A percentile compares a stretch with the other conserved stretches of the same genome.
phyloP scores from a whole-genome alignment of 1,140 invertebrate species.

The Sminthurides bifidus region DNA sequence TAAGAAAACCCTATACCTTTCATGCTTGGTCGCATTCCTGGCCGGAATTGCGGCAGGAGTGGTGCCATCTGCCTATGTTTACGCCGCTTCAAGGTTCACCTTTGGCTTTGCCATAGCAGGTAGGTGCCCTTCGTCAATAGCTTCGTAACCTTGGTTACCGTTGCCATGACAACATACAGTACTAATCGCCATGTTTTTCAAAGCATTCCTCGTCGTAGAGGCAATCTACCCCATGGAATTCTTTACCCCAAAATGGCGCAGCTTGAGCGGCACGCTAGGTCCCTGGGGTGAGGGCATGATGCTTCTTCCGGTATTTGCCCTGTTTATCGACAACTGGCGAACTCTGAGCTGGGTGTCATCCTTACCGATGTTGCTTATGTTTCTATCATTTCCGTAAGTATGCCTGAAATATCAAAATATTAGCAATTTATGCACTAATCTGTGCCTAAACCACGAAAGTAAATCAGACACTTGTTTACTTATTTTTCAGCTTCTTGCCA shows the following conservation, averaged over 20 bases:
- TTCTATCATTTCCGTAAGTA: constrained; percentile 8
- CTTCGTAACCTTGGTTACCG: background rate
- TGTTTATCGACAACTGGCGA: constrained; percentile 4
- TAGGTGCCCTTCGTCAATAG: too few relatives aligned
- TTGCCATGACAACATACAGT: too few relatives aligned
- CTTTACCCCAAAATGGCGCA: constrained; percentile 3
- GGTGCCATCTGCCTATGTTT: background rate
- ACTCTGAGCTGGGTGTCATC: constrained; percentile 4
- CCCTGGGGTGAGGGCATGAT: constrained; percentile 14
- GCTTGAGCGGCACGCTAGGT: constrained; percentile 1
- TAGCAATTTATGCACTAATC: background rate
- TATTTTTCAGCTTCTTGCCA: constrained; percentile 17
- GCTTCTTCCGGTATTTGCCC: background rate
- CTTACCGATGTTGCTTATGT: background rate
- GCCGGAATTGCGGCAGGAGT: too few relatives aligned
- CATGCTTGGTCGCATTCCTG: too few relatives aligned
- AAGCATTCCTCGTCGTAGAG: constrained; percentile 4
- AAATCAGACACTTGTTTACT: background rate
- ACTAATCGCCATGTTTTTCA: background rate
- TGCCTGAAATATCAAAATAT: background rate
- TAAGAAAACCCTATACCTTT: too few relatives aligned
- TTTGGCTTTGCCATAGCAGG: too few relatives aligned
- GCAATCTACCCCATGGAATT: constrained; percentile 18
- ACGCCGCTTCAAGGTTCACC: background rate
- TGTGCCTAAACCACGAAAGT: background rate